These are phyloP conservation scores for Aurelia sp. DNA, from an alignment of 30 jellyfish, hydroid and myxozoan species.

Conservation along the genomic window DNA sequence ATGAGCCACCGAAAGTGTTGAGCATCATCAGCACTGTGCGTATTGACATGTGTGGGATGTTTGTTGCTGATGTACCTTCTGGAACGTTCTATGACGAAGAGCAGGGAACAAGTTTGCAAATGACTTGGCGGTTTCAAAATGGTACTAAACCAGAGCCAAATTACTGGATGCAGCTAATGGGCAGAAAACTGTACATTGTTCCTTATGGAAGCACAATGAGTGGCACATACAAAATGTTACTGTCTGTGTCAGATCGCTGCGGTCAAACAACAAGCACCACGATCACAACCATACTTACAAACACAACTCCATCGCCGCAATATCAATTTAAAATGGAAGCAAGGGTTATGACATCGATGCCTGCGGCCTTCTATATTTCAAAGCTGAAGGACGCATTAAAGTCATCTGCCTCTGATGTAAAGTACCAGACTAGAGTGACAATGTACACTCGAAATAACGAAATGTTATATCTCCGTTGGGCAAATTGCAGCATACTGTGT, in stretches of 20 bases:
- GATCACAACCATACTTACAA: constrained; percentile 23
- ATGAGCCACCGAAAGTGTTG: constrained; percentile 58
- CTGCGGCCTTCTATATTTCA: constrained; percentile 28
- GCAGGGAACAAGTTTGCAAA: constrained; percentile 30
- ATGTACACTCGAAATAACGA: not conserved
- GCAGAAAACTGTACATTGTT: constrained; percentile 43
- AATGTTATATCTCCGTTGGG: constrained; percentile 20
- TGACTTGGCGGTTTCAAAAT: constrained; percentile 24
- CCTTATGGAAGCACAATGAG: constrained; percentile 55
- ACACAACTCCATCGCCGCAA: not conserved
- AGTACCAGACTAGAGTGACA: constrained; percentile 12
- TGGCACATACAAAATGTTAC: constrained; percentile 50
- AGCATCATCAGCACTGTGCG: constrained; percentile 6
- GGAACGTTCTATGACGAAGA: constrained; percentile 80
- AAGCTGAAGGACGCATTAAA: constrained; percentile 48
- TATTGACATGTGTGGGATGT: constrained; percentile 55
- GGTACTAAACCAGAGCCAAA: constrained; percentile 30
- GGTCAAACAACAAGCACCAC: constrained; percentile 63
- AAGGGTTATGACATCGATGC: constrained; percentile 5
- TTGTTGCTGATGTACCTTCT: constrained; percentile 40
- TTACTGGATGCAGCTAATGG: constrained; percentile 68
- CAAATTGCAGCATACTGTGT: constrained; percentile 54
- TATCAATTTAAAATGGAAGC: constrained; percentile 36
- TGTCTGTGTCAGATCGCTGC: constrained; percentile 78
- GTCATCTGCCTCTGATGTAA: not conserved